These are phyloP conservation scores for Dipus sagitta DNA, from an alignment of 2,797 vertebrate genomes.

Conservation along the genomic window DNA sequence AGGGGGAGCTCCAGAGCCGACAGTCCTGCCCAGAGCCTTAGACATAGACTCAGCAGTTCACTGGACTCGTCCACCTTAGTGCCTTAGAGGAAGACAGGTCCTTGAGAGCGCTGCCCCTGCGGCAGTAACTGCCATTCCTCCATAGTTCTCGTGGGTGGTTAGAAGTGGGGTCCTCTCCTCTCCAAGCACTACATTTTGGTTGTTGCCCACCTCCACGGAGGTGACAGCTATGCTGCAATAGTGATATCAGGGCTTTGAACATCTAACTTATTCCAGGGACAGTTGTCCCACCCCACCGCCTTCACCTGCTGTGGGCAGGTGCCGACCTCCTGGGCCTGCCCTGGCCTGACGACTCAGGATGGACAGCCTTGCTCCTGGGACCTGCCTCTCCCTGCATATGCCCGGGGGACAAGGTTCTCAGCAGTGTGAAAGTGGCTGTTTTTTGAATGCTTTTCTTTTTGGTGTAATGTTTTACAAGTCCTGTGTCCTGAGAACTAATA, in stretches of 20 bases:
- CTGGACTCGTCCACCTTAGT: conserved; percentile 68
- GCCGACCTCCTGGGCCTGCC: conserved; percentile 28
- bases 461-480: conserved; percentile 82
- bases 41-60: background rate
- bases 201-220: conserved; percentile 35
- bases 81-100: conserved; percentile 79
- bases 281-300: background rate
- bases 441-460: conserved; percentile 67
- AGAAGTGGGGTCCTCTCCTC: conserved; percentile 62
- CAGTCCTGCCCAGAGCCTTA: conserved; percentile 38
- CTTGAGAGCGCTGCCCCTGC: conserved; percentile 73
- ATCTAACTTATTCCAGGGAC: conserved; percentile 86
- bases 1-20: background rate
- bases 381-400: background rate
- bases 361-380: conserved; percentile 32
- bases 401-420: background rate
- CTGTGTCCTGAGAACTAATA: conserved; percentile 82
- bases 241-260: conserved; percentile 78
- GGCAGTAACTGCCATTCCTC: conserved; percentile 56
- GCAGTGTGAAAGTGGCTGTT: background rate
- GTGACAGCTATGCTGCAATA: conserved; percentile 67
- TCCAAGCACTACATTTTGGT: conserved; percentile 82
- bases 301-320: background rate
- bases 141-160: conserved; percentile 72
- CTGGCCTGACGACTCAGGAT: background rate